Base-by-base conservation (phyloP, 2,888 invertebrate genomes). In the Erebia epiphron region DNA sequence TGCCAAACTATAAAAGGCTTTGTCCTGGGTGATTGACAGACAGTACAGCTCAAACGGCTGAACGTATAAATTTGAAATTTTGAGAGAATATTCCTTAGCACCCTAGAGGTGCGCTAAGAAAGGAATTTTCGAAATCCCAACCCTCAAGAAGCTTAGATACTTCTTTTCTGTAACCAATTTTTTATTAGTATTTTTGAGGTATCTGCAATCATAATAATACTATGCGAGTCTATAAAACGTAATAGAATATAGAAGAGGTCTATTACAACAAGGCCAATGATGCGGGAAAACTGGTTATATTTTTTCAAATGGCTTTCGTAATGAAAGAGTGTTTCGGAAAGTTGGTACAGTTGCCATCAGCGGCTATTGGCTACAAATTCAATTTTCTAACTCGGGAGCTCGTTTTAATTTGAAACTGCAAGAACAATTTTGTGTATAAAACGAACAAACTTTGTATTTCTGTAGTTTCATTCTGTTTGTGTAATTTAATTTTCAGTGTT, bases 371-470 rank as follows among this genome's bases (percentile, higher is more conserved):
- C 62, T 46, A 21, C 62, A 46, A 21, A 62, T 61, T 61, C 46
- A 61, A 61, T 61, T 61, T 61, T 14, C 61, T 61, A 61, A 43
- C 62, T 46, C 61, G 43, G 62, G 18, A 62, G 61, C 18, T 61
- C 46, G 46, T 16, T 61, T 61, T 61, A 43, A 46, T 61, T 61
- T 43, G 60, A 62, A 57, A 52, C 14, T 7, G 61, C 61, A 11
- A 61, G 10, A 61, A 18, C 43, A 61, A 43, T 18, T 61, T 43
- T 58, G 10, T 16, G 2, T 61, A 11, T 18, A 16, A 18, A 61
- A 61, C 43, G n/a, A 43, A 18, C 16, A 18, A 43, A 16, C 10
- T 43, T 41, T 61, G 18, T 18, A 18, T 41, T 41, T 41, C 52
- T 54, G 54, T 54, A 54, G 54, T 54, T 54, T 10, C 3, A 16